Evolutionary conservation across 1,140 invertebrate species (phyloP), one percentile per base, ranked within the genome.

Genomic region (Ditylenchus dipsaci): DNA sequence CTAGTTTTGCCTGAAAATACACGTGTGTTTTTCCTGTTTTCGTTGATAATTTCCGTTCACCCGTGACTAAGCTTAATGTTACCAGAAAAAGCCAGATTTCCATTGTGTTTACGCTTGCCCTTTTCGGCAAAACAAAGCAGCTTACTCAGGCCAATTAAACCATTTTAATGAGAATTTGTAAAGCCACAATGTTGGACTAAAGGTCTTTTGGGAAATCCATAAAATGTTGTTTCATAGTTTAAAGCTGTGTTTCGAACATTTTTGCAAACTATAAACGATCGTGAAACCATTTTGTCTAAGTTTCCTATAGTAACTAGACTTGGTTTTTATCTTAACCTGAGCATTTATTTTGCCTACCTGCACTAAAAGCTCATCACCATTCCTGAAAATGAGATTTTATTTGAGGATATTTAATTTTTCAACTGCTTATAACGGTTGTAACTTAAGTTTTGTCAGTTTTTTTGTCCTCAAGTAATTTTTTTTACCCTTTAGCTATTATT

Each of bases 81-180:
- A 38, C n/a, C 23, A 21, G 21, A 63, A 63, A 43, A 38, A 38
- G 3, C 3, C 11, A 38, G 33, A 38, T 5, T 38, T 38, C 11
- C 33, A 38, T 38, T 38, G 3, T 38, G 33, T 38, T 38, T 38
- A 38, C 33, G 11, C 33, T 38, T 38, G 11, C 33, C 45, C 26
- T 43, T 59, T 1, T 65, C 70, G 27, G 65, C 70, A 21, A 73
- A 38, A 9, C 47, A 56, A 26, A 67, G 43, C 26, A 47, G 69
- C 59, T 69, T 76, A 26, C 53, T 60, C 9, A 76, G 62, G 15
- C 62, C 56, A 42, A 76, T 73, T 26, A 76, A 58, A 11, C 76
- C 61, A 45, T 73, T 65, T 53, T 76, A 71, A 33, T 67, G 69
- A 38, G 11, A 3, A 11, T 11, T 38, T 38, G 33, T 38, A 5